Base-by-base conservation (phyloP, 2,113 vertebrate species). In the Chauna torquata region DNA sequence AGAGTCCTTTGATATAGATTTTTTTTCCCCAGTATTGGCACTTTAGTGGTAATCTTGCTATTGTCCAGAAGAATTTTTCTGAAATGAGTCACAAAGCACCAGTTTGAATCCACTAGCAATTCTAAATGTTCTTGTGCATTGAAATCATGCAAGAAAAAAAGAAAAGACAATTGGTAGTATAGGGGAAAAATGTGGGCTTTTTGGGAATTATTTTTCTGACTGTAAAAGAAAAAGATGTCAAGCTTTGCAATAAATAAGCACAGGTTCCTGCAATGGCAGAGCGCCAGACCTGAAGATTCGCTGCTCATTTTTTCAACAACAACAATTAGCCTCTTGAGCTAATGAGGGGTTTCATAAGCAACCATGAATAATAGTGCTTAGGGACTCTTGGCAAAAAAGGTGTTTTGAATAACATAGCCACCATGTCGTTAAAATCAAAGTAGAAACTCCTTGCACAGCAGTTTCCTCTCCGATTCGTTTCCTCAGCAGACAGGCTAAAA, bases 291-390 rank as follows among this genome's bases (percentile, higher is more conserved):
- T 86, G 83, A n/a, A 88, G 92, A 84, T 74, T 47, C 94, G 24
- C 62, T 28, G 86, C 89, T 95, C 61, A 0, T 34, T 81, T 93
- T 77, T 90, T 65, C 91, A 91, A 74, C 89, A 86, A 57, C 87
- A 88, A 74, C 93, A 88, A 95, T 92, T 91, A 88, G 91, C 83
- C 90, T 24, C 94, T 93, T 47, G 74, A 90, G 95, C 92, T 95
- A 93, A 95, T 96, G 82, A 90, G 82, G 77, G 82, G 87, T 93
- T 94, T 96, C 90, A 91, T 76, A 85, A 95, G 88, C 91, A 95
- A 36, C 83, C 70, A 28, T 58, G 71, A 90, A 91, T 88, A 94
- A 96, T 38, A 57, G 88, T 20, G 92, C 82, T 84, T 30, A 25
- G 92, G 80, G 85, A 66, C 69, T 86, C 77, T 42, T 95, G 89